Conservation (phyloP, 2,797 vertebrate genomes). For the Spinibarbus caldwelli region DNA sequence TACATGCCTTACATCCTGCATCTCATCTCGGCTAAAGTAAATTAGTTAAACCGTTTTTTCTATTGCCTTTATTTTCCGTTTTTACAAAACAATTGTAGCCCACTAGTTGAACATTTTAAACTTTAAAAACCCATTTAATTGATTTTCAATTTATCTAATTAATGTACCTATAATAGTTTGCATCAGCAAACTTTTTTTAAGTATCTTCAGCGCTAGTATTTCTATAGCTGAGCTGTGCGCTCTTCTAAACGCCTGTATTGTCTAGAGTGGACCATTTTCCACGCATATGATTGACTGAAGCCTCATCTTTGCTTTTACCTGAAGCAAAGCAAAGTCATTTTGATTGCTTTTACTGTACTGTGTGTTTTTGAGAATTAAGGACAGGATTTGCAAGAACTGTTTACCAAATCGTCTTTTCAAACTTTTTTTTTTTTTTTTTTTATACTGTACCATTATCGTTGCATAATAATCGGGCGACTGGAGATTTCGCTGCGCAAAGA, state of each 20-base stretch:
- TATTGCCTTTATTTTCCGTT: constrained; percentile 1
- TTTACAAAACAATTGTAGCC: constrained; percentile 3
- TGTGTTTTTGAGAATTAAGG: constrained; percentile 16
- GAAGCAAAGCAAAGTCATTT: constrained; percentile 18
- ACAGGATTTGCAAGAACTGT: constrained; percentile 36
- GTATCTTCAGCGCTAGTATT: constrained; percentile 35
- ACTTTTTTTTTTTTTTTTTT: background rate
- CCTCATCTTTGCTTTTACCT: constrained; percentile 26
- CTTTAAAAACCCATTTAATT: constrained; percentile 22
- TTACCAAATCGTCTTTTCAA: constrained; percentile 45
- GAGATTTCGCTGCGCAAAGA: constrained; percentile 6
- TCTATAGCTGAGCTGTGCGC: constrained; percentile 24
- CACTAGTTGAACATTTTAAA: constrained; percentile 2
- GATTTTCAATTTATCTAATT: constrained; percentile 9
- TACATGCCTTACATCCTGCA: constrained; percentile 50
- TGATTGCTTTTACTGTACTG: constrained; percentile 14
- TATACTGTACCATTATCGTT: constrained; percentile 19
- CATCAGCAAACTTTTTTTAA: constrained; percentile 2
- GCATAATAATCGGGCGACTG: background rate
- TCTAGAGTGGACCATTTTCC: constrained; percentile 38
- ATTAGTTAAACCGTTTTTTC: background rate
- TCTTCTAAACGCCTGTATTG: constrained; percentile 16
- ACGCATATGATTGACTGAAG: constrained; percentile 22
- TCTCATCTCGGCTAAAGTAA: background rate
- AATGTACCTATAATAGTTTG: constrained; percentile 8